A percentile compares a stretch with the other conserved stretches of the same genome.
These are phyloP conservation scores for Zalophus californianus DNA, from an alignment of 2,797 vertebrate genomes.

Conservation along the genomic window DNA sequence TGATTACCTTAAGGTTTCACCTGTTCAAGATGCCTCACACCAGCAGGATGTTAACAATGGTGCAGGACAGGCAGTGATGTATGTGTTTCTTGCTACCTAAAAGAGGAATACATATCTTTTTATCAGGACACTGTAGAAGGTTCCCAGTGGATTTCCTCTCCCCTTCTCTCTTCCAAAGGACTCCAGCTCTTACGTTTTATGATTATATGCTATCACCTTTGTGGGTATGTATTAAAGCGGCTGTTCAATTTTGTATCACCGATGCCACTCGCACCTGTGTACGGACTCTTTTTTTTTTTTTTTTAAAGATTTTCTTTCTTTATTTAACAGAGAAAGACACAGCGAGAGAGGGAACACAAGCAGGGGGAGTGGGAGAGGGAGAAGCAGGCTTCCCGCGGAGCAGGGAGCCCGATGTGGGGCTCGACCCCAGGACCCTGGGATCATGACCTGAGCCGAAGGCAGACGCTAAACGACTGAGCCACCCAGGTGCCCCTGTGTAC, in stretches of 20 bases:
- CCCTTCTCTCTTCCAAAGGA: neutral
- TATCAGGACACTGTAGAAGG: neutral
- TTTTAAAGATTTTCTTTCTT: too few species aligned
- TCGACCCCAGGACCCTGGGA: too few species aligned
- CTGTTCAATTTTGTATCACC: neutral
- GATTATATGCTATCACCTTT: neutral
- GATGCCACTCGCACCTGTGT: too few species aligned
- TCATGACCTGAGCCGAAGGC: too few species aligned
- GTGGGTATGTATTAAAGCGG: neutral
- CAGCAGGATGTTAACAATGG: rapidly evolving
- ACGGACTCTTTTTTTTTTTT: too few species aligned
- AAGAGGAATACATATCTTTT: neutral
- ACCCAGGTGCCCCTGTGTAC: too few species aligned
- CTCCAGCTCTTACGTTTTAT: neutral
- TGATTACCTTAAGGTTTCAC: neutral
- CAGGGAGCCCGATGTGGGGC: too few species aligned
- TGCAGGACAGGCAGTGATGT: neutral
- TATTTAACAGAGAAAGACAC: too few species aligned
- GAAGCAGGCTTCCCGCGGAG: too few species aligned
- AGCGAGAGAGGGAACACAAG: too few species aligned
- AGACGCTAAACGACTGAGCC: too few species aligned
- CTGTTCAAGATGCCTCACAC: neutral
- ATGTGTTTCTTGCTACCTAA: neutral
- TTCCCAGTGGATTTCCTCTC: neutral
- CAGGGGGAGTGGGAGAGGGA: too few species aligned